Base-by-base conservation (phyloP, 2,797 vertebrate species). In the Ctenopoma kingsleyae region DNA sequence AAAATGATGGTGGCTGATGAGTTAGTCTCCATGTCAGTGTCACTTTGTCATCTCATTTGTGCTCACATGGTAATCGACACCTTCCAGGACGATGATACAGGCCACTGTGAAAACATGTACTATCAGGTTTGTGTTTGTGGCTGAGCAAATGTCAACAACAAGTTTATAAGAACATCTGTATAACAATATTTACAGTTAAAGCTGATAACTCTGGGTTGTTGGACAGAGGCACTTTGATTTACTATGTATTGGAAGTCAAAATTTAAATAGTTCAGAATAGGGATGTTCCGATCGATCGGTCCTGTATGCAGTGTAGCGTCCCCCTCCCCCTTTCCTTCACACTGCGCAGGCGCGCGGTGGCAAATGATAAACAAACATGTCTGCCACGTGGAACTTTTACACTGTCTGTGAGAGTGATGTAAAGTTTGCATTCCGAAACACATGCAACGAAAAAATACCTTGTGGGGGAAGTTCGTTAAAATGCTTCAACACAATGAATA, bases 41-140 rank as follows among this genome's bases (percentile, higher is more conserved):
- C 67, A 61, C 49, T 61, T 57, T 22, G 46, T 85, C 80, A 78
- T 69, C 75, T 85, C 67, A 69, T 81, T 83, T 80, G 78, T 84
- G 81, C 70, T 70, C 52, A 76, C 55, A 54, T 59, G 53, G 64
- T 51, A 67, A 49, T 79, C 72, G 66, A 69, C 60, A 74, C 62
- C 40, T 43, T 76, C 59, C 20, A 40, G 36, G 46, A 68, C 25
- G 6, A 43, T 54, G 64, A 17, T 53, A 53, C 0, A 0, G 38
- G 70, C 73, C 65, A 48, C 67, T 82, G 55, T 81, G 73, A 75
- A 79, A 82, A 79, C 75, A 46, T 3, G 25, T 25, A 73, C 38
- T 38, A 41, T 19, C 57, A 55, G 57, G 44, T 62, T 71, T 54
- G 19, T 66, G 62, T 67, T 74, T 70, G 65, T 64, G 32, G 60